phyloP scores from a whole-genome alignment of 2,797 vertebrate genomes.

The Anniella stebbinsi region DNA sequence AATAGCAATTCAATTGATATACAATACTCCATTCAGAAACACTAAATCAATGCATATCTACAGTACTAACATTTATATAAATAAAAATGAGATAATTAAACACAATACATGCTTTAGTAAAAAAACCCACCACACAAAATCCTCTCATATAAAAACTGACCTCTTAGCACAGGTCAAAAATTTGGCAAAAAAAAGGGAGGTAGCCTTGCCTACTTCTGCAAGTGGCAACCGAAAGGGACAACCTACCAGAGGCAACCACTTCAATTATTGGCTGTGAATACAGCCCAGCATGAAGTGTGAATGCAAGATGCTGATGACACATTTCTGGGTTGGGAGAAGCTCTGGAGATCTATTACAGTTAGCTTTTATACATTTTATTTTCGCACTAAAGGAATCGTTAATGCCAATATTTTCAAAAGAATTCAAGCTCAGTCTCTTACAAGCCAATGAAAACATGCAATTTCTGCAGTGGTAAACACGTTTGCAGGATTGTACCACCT shows the following conservation, averaged over 20 bases:
- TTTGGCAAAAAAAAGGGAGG: background rate
- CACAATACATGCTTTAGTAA: background rate
- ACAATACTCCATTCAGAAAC: background rate
- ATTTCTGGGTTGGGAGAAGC: background rate
- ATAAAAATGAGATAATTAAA: background rate
- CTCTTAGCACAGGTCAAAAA: background rate
- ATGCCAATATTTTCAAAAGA: background rate
- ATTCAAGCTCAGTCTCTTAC: background rate
- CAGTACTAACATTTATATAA: background rate
- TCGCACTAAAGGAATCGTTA: constrained; percentile 13
- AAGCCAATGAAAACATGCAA: background rate
- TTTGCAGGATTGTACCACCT: background rate
- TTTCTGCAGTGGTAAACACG: background rate
- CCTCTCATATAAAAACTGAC: background rate
- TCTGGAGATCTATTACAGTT: background rate
- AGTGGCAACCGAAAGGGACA: background rate
- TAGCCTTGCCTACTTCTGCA: background rate
- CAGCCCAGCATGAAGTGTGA: too few species aligned
- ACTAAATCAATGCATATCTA: background rate
- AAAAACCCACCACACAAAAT: background rate
- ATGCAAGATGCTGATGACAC: background rate
- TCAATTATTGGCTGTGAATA: background rate
- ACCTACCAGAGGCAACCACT: background rate
- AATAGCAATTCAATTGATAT: background rate
- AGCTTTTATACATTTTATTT: background rate